Conservation (phyloP, 2,797 vertebrate genomes). For the Trachops cirrhosus region DNA sequence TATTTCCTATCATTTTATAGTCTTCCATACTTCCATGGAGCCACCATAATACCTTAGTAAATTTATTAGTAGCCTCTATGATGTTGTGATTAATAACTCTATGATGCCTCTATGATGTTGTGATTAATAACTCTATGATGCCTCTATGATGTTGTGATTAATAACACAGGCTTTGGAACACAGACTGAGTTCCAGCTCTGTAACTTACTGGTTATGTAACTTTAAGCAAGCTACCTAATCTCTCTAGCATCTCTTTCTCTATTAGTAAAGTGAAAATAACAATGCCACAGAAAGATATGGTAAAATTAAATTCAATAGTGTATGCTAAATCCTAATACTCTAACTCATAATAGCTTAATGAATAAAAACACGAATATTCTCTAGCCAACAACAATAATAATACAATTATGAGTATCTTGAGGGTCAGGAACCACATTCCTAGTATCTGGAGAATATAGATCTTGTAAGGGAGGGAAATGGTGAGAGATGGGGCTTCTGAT, state of each 20-base stretch:
- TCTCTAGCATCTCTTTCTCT: not conserved
- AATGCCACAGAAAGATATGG: not conserved
- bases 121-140: not conserved
- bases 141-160: not conserved
- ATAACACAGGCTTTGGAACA: not conserved
- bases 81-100: not conserved
- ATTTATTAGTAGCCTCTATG: not conserved
- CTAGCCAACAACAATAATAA: not conserved
- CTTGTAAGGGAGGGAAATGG: not conserved
- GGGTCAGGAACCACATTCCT: not conserved
- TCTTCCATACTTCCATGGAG: not conserved
- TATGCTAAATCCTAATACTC: not conserved
- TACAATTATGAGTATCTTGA: not conserved
- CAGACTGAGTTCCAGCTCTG: not conserved
- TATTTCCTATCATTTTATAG: not conserved
- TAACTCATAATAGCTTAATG: not conserved
- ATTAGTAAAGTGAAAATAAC: slow-evolving; percentile 5
- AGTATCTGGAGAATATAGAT: not conserved
- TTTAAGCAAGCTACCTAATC: not conserved
- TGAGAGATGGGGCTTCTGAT: not conserved
- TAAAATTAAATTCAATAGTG: not conserved
- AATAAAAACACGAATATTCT: not conserved
- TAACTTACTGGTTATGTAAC: slow-evolving; percentile 30
- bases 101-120: not conserved
- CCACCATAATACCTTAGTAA: not conserved